Evolutionary conservation across 2,113 vertebrate species (phyloP).

Genomic region (Callocephalon fimbriatum): DNA sequence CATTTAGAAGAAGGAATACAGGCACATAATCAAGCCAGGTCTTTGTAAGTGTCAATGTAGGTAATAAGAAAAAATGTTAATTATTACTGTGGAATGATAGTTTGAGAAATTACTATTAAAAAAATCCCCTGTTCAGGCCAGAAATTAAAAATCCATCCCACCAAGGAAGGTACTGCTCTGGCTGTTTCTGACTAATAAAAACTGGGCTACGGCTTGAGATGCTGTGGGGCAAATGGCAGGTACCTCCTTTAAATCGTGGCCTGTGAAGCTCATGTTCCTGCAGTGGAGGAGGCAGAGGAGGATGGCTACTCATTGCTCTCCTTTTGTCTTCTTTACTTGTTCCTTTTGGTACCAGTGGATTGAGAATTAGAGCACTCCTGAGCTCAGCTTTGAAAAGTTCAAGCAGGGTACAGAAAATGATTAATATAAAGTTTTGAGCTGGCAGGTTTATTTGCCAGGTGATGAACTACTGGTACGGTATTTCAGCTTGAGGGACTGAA

Average conservation of each 20-base stretch:
- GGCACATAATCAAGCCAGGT: background rate
- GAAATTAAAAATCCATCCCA: background rate
- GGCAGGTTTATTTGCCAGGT: slow-evolving; percentile 69
- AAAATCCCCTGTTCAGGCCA: background rate
- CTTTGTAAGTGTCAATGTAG: background rate
- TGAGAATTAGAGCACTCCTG: background rate
- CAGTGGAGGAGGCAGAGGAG: background rate
- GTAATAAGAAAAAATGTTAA: background rate
- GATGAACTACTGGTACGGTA: slow-evolving; percentile 50
- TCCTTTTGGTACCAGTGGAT: background rate
- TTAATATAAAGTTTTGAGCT: slow-evolving; percentile 54
- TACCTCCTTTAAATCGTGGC: fast-evolving
- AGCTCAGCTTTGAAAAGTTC: slow-evolving; percentile 43
- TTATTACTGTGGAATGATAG: background rate
- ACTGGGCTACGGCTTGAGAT: background rate
- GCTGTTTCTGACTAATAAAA: background rate
- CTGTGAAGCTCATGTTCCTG: background rate
- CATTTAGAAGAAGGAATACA: background rate
- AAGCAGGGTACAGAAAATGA: slow-evolving; percentile 46
- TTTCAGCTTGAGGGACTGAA: slow-evolving; percentile 43
- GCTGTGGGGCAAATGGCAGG: background rate
- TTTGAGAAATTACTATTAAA: background rate
- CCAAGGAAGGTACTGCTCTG: background rate
- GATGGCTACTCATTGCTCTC: background rate
- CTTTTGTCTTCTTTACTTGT: background rate